Conservation (phyloP, 2,888 invertebrate species). For the Furcula furcula region DNA sequence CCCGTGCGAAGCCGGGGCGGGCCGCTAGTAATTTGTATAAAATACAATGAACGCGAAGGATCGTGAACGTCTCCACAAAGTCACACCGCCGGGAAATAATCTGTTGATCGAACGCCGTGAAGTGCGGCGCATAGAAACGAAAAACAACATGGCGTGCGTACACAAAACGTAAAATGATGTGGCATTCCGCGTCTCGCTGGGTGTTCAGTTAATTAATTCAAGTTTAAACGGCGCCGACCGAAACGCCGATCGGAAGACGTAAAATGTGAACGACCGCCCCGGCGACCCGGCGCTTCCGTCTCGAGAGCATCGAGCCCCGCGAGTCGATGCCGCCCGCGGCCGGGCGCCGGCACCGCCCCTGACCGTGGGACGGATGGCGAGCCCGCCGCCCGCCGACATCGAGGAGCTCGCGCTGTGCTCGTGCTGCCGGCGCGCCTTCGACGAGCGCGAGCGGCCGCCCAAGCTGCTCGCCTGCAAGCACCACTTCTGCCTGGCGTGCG, state of each 20-base stretch:
- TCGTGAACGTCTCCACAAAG: constrained; percentile 22
- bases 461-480: constrained; percentile 89
- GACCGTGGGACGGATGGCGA: constrained; percentile 75
- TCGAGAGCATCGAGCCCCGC: constrained; percentile 1
- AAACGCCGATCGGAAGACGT: constrained; percentile 16
- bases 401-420: constrained; percentile 89
- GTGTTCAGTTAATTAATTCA: constrained; percentile 28
- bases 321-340: constrained; percentile 16
- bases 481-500: constrained; percentile 89
- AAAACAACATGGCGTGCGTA: constrained; percentile 51
- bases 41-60: too few relatives aligned
- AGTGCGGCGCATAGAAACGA: constrained; percentile 38
- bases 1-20: too few relatives aligned
- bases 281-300: constrained; percentile 1
- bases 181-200: constrained; percentile 35
- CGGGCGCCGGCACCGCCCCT: constrained; percentile 31
- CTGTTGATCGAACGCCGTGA: constrained; percentile 55
- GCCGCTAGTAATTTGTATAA: too few relatives aligned
- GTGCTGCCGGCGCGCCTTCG: constrained; percentile 88
- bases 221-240: constrained; percentile 20
- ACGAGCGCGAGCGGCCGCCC: constrained; percentile 86
- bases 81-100: constrained; percentile 35
- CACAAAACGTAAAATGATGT: constrained; percentile 53
- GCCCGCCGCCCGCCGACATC: constrained; percentile 84
- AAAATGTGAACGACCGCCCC: constrained; percentile 23